These are phyloP conservation scores for Bambusicola thoracicus DNA, from an alignment of 2,113 vertebrate genomes.

Conservation along the genomic window DNA sequence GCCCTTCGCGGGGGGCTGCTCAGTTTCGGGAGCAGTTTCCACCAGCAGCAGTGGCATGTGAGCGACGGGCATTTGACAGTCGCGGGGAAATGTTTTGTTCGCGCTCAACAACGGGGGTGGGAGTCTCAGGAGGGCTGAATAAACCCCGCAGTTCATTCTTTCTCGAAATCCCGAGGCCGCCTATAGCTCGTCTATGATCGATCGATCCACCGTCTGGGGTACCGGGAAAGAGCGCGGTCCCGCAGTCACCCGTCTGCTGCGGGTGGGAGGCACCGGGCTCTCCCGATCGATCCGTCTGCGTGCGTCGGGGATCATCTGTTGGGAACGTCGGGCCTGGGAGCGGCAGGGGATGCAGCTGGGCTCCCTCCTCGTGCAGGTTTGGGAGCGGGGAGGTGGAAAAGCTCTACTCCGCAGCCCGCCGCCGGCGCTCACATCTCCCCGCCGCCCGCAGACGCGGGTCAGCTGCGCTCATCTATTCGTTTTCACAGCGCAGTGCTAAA, in stretches of 20 bases:
- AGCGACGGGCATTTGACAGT: background rate
- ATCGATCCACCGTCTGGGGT: background rate
- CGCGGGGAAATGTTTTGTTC: background rate
- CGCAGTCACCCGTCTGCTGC: background rate
- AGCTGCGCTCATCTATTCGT: slow-evolving; percentile 25
- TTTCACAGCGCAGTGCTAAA: slow-evolving; percentile 42
- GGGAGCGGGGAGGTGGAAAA: background rate
- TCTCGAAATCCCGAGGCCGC: background rate
- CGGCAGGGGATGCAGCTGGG: background rate
- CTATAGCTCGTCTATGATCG: slow-evolving; percentile 9
- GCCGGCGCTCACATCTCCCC: background rate
- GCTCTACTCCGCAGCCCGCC: fast-evolving
- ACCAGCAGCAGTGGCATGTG: background rate
- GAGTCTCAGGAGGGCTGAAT: background rate
- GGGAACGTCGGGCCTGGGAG: background rate
- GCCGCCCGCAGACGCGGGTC: background rate
- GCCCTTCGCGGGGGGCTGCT: background rate
- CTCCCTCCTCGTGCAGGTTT: background rate
- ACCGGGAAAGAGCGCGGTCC: background rate
- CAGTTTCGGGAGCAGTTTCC: background rate
- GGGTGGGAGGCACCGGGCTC: background rate
- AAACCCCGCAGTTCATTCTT: background rate
- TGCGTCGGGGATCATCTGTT: background rate
- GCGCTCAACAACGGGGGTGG: background rate
- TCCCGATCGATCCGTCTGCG: background rate